phyloP scores from a whole-genome alignment of 1,140 invertebrate genomes.

The Chlorops oryzae region DNA sequence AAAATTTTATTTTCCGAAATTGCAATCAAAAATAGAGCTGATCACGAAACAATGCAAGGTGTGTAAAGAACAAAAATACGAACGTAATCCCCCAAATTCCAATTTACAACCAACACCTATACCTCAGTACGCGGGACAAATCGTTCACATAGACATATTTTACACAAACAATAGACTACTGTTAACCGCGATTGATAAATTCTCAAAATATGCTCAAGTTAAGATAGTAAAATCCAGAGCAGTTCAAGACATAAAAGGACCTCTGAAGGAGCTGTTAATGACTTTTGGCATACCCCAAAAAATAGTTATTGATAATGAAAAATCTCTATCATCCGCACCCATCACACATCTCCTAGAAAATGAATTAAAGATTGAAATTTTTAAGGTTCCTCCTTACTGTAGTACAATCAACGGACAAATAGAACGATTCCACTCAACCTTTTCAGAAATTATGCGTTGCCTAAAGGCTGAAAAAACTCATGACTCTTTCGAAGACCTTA shows the following conservation, averaged over 20 bases:
- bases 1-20: no score
- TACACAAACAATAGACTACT: background rate
- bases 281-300: conserved; percentile 17
- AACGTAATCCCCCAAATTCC: background rate
- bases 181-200: conserved; percentile 7
- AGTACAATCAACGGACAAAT: conserved; percentile 18
- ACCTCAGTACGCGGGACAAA: background rate
- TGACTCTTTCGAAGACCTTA: conserved; percentile 6
- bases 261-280: conserved; percentile 12
- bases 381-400: conserved; percentile 11
- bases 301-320: conserved; percentile 23
- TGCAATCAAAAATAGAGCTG: no score
- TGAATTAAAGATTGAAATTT: conserved; percentile 13
- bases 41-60: background rate
- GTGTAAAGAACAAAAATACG: background rate
- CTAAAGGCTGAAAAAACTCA: conserved; percentile 6
- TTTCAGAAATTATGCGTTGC: conserved; percentile 17
- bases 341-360: conserved; percentile 16
- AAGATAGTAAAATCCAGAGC: conserved; percentile 5
- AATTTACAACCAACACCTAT: background rate
- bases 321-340: conserved; percentile 17
- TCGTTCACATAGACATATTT: no score
- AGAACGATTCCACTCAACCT: conserved; percentile 16
- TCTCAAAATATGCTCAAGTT: conserved; percentile 3
- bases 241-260: conserved; percentile 6